A percentile compares a stretch with the other conserved stretches of the same genome.
phyloP scores from a whole-genome alignment of 2,888 invertebrate genomes.

The Yponomeuta plumbellus region DNA sequence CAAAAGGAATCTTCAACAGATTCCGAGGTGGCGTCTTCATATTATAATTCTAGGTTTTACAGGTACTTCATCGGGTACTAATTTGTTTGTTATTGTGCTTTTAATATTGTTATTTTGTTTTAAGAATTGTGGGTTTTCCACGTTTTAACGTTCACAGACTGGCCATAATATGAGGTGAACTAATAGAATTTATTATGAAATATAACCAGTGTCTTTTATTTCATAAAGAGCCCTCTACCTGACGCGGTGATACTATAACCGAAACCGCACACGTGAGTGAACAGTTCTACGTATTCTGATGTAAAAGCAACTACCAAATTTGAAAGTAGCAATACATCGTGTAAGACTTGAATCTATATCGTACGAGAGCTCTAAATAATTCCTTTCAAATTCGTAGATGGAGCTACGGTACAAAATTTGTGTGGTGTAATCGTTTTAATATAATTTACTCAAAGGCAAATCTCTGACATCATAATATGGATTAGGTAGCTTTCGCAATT shows the following conservation, averaged over 20 bases:
- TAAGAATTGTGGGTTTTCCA: neutral
- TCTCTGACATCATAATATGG: too few relatives aligned
- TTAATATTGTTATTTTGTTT: constrained; percentile 19
- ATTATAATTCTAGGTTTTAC: constrained; percentile 55
- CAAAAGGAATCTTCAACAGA: constrained; percentile 37
- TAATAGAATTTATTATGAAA: neutral
- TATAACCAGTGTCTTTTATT: neutral
- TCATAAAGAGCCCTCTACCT: constrained; percentile 6
- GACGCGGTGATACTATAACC: neutral
- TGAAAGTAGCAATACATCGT: neutral
- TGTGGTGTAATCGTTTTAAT: too few relatives aligned
- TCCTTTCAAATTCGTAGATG: neutral
- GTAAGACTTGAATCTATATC: neutral
- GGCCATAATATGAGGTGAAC: neutral
- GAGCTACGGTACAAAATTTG: neutral
- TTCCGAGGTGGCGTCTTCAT: constrained; percentile 64
- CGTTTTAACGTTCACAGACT: neutral
- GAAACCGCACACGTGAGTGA: neutral
- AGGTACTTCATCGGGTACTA: constrained; percentile 42
- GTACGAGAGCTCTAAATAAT: neutral
- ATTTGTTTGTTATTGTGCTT: constrained; percentile 19
- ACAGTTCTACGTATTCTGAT: neutral
- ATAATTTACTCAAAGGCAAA: too few relatives aligned
- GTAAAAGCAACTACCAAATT: neutral
- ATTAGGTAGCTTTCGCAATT: too few relatives aligned